Base-by-base conservation (phyloP, 1,140 invertebrate species). In the Danaus melanippus region DNA sequence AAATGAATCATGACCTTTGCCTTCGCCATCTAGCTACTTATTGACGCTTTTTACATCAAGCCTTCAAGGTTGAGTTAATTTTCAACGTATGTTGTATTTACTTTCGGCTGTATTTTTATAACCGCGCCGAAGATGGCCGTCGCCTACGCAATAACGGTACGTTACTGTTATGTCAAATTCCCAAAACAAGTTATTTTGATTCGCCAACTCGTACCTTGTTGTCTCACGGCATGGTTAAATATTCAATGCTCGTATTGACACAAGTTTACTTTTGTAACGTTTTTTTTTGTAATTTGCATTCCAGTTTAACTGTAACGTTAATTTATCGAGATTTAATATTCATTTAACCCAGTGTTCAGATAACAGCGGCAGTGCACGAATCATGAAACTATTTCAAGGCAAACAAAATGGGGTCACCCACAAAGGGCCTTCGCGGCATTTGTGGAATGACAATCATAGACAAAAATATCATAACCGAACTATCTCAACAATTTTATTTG, bases 361-460 rank as follows among this genome's bases (percentile, higher is more conserved):
- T 76, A 81, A 81, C 64, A 74, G 64, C 59, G 63, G 64, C 66
- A 65, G 58, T 56, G 68, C 67, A 75, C 74, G 67, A 81, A 81
- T 83, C 79, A 78, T 79, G 71, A 80, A 86, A 84, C 79, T 83
- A 81, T 86, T 86, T 69, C 83, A 86, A 84, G 80, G 79, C 73
- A 66, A 84, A 67, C 67, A 63, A 72, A 81, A 73, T 79, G 76
- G 79, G 83, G 83, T 77, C 79, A 83, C 71, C 71, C 71, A 82
- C 74, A 76, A 79, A 84, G 80, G 83, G 78, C 68, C 74, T 75
- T 75, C 74, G 74, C 70, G 64, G 62, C 62, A 63, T 57, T 65
- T 57, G 67, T 76, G 67, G 73, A 74, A 74, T 78, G 76, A 76
- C 70, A 68, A 67, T 64, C 55, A 56, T 62, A 57, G 56, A 60